Conservation (phyloP, 2,888 invertebrate genomes). For the Syrista parreyssii region DNA sequence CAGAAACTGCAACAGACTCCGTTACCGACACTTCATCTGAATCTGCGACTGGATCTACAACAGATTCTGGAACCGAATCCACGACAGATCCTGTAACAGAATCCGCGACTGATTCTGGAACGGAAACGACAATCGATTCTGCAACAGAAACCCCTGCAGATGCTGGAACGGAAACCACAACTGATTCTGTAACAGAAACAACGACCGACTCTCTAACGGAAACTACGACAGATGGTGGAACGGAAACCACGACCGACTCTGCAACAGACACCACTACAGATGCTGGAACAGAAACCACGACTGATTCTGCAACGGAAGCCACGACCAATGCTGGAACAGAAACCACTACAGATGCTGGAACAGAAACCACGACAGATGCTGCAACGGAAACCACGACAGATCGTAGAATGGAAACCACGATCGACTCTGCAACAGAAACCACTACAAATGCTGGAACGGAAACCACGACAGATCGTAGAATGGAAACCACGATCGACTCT, state of each 20-base stretch:
- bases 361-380: not conserved
- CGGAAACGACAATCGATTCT: slow-evolving; percentile 21
- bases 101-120: slow-evolving; percentile 12
- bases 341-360: not conserved
- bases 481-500: not conserved
- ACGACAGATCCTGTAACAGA: slow-evolving; percentile 6
- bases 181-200: slow-evolving; percentile 6
- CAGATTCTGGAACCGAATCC: not conserved
- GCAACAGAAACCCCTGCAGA: slow-evolving; percentile 7
- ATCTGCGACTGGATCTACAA: not conserved
- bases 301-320: not conserved
- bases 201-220: slow-evolving; percentile 12
- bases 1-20: not conserved
- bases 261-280: not conserved
- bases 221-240: not conserved
- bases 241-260: not conserved
- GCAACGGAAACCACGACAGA: not conserved
- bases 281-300: not conserved
- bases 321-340: not conserved
- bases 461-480: not conserved
- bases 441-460: not conserved
- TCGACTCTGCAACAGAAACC: not conserved
- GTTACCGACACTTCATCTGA: not conserved
- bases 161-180: slow-evolving; percentile 11
- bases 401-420: not conserved